Evolutionary conservation across 2,888 invertebrate species (phyloP), one percentile per base, ranked within the genome.

Genomic region (Nebria salina): DNA sequence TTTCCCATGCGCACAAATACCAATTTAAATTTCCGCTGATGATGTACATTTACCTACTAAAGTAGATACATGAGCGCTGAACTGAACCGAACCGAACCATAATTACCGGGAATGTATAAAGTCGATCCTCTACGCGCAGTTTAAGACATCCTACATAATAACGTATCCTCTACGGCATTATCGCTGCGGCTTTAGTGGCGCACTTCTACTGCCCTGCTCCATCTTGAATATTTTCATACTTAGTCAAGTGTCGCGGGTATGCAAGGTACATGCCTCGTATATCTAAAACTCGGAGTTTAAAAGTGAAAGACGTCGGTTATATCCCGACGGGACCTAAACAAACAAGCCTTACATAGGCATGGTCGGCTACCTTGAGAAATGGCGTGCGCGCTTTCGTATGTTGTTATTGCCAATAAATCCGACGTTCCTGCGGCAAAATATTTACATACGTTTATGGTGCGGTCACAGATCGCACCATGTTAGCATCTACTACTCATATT

Each of bases 351-450:
- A 66, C 79, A 66, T 11, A 65, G 66, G 66, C 34, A 34, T 34
- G 34, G 34, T 34, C 73, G 65, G 43, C 41, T 73, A 73, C 78
- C 78, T 73, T 78, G 34, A 78, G 70, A 20, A 20, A 41, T n/a
- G 34, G 43, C 41, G 13, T 34, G 72, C n/a, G 34, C 34, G 34
- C 34, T 34, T 34, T 34, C 34, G 5, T 2, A 34, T 78, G 78
- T 75, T 79, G 79, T 75, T 75, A 80, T 70, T 80, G 75, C 54
- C 75, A 75, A 80, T 80, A 80, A 80, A 80, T 75, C 75, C 75
- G 34, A 54, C 79, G 70, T 79, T 79, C 75, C 74, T 42, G 70
- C 75, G 75, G 54, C 75, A 75, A 75, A 80, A 80, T 80, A 80
- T 80, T 80, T 80, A 75, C 80, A 80, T 75, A 75, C 43, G 80